Evolutionary conservation across 2,888 invertebrate genomes (phyloP).

Genomic region (Dendrolimus houi): DNA sequence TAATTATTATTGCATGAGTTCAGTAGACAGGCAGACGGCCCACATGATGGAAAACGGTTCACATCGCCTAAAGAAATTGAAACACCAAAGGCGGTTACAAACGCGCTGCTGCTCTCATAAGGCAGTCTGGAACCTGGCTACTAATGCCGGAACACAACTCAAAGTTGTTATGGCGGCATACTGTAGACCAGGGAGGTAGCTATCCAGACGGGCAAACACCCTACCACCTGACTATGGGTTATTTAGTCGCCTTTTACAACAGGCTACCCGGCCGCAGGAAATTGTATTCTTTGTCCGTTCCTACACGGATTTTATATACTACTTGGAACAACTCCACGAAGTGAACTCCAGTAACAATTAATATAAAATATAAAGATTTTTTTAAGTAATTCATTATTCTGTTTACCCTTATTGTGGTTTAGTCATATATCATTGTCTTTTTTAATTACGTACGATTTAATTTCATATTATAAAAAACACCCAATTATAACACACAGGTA

Average conservation of each 20-base stretch:
- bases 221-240: too few species aligned
- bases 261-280: not conserved
- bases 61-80: not conserved
- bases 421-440: too few species aligned
- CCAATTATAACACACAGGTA: too few species aligned
- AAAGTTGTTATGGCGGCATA: not conserved
- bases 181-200: not conserved
- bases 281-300: not conserved
- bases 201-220: not conserved
- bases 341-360: not conserved
- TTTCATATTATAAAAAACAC: too few species aligned
- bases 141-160: not conserved
- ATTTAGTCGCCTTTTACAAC: too few species aligned
- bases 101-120: not conserved
- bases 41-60: not conserved
- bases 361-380: not conserved
- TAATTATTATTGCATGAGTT: not conserved
- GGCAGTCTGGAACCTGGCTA: not conserved
- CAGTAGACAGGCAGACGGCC: not conserved
- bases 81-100: not conserved
- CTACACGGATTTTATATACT: not conserved
- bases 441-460: too few species aligned
- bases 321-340: not conserved
- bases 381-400: not conserved
- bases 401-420: too few species aligned